Percentiles rank a stretch among this genome's conserved stretches.
These are phyloP conservation scores for Polyommatus iphigenia DNA, from an alignment of 2,888 invertebrate species.

Conservation along the genomic window DNA sequence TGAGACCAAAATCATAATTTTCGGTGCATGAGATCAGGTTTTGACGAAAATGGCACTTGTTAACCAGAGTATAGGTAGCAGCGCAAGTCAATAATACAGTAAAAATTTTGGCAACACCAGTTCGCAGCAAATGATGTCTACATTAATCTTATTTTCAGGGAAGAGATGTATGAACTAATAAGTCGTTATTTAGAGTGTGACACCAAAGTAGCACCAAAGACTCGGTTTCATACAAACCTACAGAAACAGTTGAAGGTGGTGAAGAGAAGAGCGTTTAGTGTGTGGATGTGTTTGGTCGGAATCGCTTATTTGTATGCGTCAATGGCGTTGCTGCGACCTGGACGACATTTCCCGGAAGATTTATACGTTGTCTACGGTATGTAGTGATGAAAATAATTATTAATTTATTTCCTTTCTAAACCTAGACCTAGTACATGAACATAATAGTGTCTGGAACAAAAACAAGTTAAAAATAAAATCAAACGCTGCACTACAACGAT, in stretches of 20 bases:
- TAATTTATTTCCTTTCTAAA: not conserved
- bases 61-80: too few relatives aligned
- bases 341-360: conserved; percentile 54
- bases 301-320: conserved; percentile 50
- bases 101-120: too few relatives aligned
- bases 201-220: conserved; percentile 42
- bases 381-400: not conserved
- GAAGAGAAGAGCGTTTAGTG: conserved; percentile 54
- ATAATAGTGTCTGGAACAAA: too few relatives aligned
- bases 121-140: too few relatives aligned
- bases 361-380: conserved; percentile 49
- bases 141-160: conserved; percentile 42
- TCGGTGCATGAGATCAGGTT: too few relatives aligned
- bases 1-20: too few relatives aligned
- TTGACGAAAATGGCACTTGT: too few relatives aligned
- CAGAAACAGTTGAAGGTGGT: conserved; percentile 47
- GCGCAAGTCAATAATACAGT: too few relatives aligned
- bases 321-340: conserved; percentile 49
- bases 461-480: too few relatives aligned
- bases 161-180: conserved; percentile 48
- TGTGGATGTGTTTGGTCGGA: conserved; percentile 52
- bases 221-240: conserved; percentile 52
- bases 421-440: too few relatives aligned
- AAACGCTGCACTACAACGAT: not conserved
- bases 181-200: conserved; percentile 48